Evolutionary conservation across 2,797 vertebrate species (phyloP).

Genomic region (Rhincodon typus): DNA sequence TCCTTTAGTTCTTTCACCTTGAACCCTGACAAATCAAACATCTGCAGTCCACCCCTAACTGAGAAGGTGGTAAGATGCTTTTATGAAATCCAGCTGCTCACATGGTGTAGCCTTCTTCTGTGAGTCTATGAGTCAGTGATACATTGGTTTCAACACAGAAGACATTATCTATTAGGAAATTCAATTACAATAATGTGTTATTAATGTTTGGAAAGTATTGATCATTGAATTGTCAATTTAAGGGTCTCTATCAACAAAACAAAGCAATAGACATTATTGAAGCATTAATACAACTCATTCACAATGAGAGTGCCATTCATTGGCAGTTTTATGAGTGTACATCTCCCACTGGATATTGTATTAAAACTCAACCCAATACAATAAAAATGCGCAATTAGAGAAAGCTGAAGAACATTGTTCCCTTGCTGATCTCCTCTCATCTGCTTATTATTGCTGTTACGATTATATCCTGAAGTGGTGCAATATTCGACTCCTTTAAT

Average conservation of each 20-base stretch:
- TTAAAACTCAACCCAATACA: background rate
- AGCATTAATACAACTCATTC: background rate
- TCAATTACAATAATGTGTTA: background rate
- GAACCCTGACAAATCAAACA: background rate
- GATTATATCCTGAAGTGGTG: background rate
- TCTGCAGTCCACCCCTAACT: too few species aligned
- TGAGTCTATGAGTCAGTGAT: background rate
- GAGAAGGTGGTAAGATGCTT: too few species aligned
- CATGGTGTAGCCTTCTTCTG: too few species aligned
- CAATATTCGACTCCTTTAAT: background rate
- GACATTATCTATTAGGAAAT: background rate
- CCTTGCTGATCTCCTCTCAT: background rate
- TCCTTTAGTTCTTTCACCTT: too few species aligned
- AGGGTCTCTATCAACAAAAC: background rate
- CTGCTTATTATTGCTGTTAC: background rate
- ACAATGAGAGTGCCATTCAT: background rate
- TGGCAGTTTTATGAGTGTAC: background rate
- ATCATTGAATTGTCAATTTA: background rate
- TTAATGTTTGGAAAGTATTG: background rate
- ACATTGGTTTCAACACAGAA: background rate
- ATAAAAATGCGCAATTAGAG: conserved; percentile 23
- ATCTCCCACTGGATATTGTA: background rate
- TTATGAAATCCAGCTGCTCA: too few species aligned
- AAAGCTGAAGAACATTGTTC: conserved; percentile 12
- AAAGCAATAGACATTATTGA: background rate